Evolutionary conservation across 2,797 vertebrate species (phyloP).

Genomic region (Crax fasciolata): DNA sequence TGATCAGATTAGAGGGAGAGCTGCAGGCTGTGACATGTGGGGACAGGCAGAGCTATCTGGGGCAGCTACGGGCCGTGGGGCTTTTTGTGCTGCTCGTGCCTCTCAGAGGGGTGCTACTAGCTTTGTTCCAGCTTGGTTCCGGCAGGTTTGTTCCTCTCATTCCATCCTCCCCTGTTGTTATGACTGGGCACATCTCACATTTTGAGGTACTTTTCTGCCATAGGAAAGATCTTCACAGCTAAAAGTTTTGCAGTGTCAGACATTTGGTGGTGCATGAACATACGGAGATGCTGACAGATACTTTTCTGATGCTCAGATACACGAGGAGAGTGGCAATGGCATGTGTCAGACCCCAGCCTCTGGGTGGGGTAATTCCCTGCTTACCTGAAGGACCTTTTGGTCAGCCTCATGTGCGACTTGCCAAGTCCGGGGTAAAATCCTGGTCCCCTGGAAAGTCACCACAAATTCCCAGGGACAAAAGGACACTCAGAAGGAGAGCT

Average conservation of each 20-base stretch:
- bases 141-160: neutral
- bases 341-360: neutral
- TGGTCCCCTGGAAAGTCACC: neutral
- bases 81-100: neutral
- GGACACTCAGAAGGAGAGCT: neutral
- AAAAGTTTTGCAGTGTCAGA: neutral
- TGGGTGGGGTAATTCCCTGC: neutral
- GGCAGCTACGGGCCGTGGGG: neutral
- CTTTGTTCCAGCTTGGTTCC: neutral
- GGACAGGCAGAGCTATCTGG: conserved; percentile 22
- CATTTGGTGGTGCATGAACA: neutral
- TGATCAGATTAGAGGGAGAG: conserved; percentile 60
- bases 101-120: neutral
- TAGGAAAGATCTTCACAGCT: neutral
- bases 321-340: neutral
- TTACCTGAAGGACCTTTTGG: neutral
- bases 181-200: neutral
- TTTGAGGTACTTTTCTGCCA: neutral
- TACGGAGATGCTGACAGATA: neutral
- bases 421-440: neutral
- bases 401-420: neutral
- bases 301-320: neutral
- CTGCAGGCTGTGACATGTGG: conserved; percentile 31
- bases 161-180: neutral
- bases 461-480: neutral